Base-by-base conservation (phyloP, 53 echinoderm and acorn worm genomes). In the Apostichopus leukothele region DNA sequence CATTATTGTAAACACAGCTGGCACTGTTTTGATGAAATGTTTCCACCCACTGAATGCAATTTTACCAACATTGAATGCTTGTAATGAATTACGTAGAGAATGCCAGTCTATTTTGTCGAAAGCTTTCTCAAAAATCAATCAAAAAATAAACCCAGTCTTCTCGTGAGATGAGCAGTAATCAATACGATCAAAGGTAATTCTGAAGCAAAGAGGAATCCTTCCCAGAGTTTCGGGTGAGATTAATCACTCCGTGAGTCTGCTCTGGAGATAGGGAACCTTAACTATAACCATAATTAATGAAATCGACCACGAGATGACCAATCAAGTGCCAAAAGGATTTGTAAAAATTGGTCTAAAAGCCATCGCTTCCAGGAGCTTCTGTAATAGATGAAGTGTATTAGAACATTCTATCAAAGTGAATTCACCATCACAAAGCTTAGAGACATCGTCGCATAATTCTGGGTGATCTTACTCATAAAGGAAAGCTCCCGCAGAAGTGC, bases 241-340 rank as follows among this genome's bases (percentile, higher is more conserved):
- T 71, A 73, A 86, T 50, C 21, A 73, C 21, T 4, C 74, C 74
- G 50, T 23, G 87, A 51, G 87, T 66, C 52, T 86, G 74, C 52
- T 86, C 74, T 6, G 73, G 50, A 6, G 74, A 86, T 7, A 73
- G 74, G 3, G 52, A 73, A 7, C n/a, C 53, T 5, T 9, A 51
- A 16, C 67, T 3, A 73, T 51, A 86, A 51, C 50, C 53, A 74
- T 50, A 86, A 68, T 86, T 86, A 6, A 86, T n/a, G 9, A 63
- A 60, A 21, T 22, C 5, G 7, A 84, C 50, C 9, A 84, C 63
- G 6, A 4, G 22, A 3, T 54, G 61, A 19, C 84, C 25, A 12
- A 84, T 61, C 9, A 84, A 57, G 20, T 60, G 61, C 84, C 84
- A 60, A 84, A 84, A 1, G 6, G 10, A 8, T 63, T 61, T 84